Percentiles rank a stretch among this genome's conserved stretches.
Conservation (phyloP, 2,797 vertebrate species). For the Kryptopterus vitreolus region DNA sequence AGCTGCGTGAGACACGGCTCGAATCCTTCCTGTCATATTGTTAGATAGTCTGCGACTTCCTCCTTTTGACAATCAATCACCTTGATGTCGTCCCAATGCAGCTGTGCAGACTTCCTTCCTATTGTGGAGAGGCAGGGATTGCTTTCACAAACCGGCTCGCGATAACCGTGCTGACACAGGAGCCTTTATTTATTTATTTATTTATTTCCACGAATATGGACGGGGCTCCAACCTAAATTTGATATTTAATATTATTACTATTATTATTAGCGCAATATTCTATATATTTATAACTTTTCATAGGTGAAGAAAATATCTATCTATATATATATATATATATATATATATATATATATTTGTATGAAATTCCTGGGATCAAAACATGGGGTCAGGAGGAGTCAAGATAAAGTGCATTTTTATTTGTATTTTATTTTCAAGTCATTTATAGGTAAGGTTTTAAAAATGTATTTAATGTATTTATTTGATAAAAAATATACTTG, state of each 20-base stretch:
- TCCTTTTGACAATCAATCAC: constrained; percentile 24
- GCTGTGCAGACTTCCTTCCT: constrained; percentile 19
- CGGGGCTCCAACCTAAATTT: background rate
- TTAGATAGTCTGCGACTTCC: constrained; percentile 24
- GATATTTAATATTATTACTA: too few species aligned
- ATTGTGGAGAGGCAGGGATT: constrained; percentile 5
- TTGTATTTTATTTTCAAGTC: background rate
- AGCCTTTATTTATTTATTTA: background rate
- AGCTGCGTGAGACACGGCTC: constrained; percentile 60
- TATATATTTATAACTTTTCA: too few species aligned
- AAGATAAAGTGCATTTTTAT: background rate
- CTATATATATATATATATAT: too few species aligned
- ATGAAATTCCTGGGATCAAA: too few species aligned
- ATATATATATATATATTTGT: too few species aligned
- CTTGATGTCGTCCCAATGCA: constrained; percentile 24
- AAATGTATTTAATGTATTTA: too few species aligned
- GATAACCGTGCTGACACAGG: background rate
- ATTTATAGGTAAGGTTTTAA: background rate
- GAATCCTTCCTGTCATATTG: background rate
- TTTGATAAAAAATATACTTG: too few species aligned
- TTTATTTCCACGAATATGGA: background rate
- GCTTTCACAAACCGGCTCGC: background rate
- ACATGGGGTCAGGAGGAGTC: too few species aligned
- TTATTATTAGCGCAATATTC: background rate
- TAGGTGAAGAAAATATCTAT: too few species aligned